Evolutionary conservation across 64 coral and sea anemone species (phyloP).

Genomic region (Catalaphyllia jardinei): DNA sequence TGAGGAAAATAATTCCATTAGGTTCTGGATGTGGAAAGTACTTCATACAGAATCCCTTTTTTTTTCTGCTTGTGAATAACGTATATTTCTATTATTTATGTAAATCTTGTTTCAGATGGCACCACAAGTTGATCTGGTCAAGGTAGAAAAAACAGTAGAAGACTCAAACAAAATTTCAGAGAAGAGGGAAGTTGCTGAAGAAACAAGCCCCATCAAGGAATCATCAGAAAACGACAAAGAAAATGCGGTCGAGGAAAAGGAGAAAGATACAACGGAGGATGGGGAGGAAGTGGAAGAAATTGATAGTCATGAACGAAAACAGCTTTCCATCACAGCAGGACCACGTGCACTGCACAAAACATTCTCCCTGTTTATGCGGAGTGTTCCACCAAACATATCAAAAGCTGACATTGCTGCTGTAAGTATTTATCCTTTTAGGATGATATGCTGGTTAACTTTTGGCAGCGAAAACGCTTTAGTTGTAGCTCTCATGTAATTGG

Average conservation of each 20-base stretch:
- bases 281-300: slow-evolving; percentile 50
- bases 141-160: slow-evolving; percentile 35
- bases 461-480: no score
- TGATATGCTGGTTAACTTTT: no score
- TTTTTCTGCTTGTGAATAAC: no score
- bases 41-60: no score
- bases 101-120: not conserved
- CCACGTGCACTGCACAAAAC: slow-evolving; percentile 89
- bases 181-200: slow-evolving; percentile 80
- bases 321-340: not conserved
- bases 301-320: slow-evolving; percentile 3
- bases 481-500: not conserved
- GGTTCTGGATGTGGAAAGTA: no score
- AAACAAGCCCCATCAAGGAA: slow-evolving; percentile 73
- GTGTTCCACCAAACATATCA: slow-evolving; percentile 89
- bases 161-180: slow-evolving; percentile 91
- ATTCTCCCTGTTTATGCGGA: slow-evolving; percentile 92
- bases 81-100: no score
- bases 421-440: slow-evolving; percentile 39
- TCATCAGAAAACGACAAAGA: slow-evolving; percentile 68
- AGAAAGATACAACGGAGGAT: slow-evolving; percentile 76
- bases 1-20: no score
- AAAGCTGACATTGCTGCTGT: slow-evolving; percentile 87
- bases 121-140: not conserved
- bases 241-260: slow-evolving; percentile 78